A percentile compares a stretch with the other conserved stretches of the same genome.
Conservation (phyloP, 1,140 invertebrate species). For the Drosophila asahinai region DNA sequence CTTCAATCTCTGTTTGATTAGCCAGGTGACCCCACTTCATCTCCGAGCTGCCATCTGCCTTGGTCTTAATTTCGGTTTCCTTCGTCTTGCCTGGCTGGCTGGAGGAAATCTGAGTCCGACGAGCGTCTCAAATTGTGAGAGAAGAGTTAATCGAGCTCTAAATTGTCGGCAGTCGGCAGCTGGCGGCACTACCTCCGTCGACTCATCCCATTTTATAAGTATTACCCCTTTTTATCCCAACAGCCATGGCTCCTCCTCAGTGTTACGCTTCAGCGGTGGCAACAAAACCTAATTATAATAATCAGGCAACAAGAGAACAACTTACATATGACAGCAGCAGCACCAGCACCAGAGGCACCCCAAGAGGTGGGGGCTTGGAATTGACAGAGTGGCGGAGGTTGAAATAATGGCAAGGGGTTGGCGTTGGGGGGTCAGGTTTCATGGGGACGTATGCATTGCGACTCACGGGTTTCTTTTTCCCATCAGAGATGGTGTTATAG, state of each 20-base stretch:
- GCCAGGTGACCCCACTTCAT: constrained; percentile 38
- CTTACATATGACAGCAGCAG: constrained; percentile 47
- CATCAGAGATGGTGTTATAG: neutral
- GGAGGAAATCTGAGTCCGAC: constrained; percentile 58
- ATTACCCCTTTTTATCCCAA: constrained; percentile 8
- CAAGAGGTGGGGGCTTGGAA: neutral
- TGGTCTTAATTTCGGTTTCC: constrained; percentile 9
- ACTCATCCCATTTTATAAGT: constrained; percentile 9
- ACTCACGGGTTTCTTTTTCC: neutral
- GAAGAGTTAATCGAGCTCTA: constrained; percentile 77
- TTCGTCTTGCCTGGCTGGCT: neutral
- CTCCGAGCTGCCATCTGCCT: neutral
- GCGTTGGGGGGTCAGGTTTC: constrained; percentile 6
- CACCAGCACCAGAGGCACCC: constrained; percentile 16
- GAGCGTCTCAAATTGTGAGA: constrained; percentile 59
- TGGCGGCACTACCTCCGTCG: constrained; percentile 1
- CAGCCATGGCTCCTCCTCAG: neutral
- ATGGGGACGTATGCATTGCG: constrained; percentile 4
- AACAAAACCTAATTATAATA: constrained; percentile 80
- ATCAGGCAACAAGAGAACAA: constrained; percentile 44
- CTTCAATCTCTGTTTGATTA: constrained; percentile 25
- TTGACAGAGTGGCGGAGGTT: constrained; percentile 6
- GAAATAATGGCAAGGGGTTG: neutral
- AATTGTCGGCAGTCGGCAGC: constrained; percentile 54
- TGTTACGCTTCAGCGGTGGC: constrained; percentile 59